Percentiles rank a stretch among this genome's conserved stretches.
Evolutionary conservation across 2,888 invertebrate species (phyloP).

Genomic region (Seira musarum): DNA sequence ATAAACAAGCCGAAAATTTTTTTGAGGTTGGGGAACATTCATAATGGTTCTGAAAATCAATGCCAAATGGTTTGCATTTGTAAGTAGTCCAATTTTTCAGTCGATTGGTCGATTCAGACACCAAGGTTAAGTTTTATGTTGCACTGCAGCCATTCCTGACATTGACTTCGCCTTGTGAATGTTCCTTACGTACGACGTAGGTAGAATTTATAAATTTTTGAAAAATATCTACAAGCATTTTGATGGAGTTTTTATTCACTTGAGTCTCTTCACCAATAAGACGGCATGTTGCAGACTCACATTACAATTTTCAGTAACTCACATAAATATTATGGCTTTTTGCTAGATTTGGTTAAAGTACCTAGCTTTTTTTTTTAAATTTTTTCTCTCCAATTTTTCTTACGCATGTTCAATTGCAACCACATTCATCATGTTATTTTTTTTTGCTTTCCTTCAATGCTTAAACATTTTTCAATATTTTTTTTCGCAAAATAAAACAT

Average conservation of each 20-base stretch:
- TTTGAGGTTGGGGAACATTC: neutral
- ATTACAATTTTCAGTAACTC: neutral
- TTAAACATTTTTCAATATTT: constrained; percentile 5
- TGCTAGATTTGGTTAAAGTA: neutral
- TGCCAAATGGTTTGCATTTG: too few species aligned
- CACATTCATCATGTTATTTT: too few species aligned
- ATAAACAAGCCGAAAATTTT: neutral
- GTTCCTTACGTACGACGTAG: neutral
- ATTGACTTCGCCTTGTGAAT: neutral
- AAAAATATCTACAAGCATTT: neutral
- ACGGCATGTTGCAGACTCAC: neutral
- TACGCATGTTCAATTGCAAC: too few species aligned
- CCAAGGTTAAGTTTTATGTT: too few species aligned
- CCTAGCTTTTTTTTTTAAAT: too few species aligned
- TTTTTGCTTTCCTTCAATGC: neutral
- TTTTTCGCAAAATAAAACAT: neutral
- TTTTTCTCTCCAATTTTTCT: neutral
- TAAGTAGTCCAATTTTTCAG: too few species aligned
- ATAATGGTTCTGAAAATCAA: too few species aligned
- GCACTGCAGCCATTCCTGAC: too few species aligned
- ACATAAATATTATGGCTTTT: constrained; percentile 1
- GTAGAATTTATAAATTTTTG: neutral
- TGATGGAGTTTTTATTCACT: neutral
- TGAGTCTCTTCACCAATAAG: neutral
- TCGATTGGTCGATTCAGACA: too few species aligned